A percentile compares a stretch with the other conserved stretches of the same genome.
Evolutionary conservation across 2,797 vertebrate species (phyloP).

Genomic region (Dendrocincla fuliginosa): DNA sequence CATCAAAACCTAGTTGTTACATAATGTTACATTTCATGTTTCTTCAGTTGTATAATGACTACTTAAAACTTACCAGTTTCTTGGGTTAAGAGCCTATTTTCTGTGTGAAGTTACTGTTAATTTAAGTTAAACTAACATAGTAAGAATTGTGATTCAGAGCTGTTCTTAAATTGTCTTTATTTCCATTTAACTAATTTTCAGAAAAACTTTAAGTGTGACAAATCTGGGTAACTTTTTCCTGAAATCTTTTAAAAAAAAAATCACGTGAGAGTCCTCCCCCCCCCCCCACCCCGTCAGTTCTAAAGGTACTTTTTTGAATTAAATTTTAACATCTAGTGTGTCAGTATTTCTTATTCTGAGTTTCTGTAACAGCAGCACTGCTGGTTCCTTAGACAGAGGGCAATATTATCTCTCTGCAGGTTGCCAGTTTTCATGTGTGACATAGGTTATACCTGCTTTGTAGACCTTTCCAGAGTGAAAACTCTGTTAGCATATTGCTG

Average conservation of each 20-base stretch:
- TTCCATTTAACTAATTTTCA: background rate
- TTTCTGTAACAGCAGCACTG: background rate
- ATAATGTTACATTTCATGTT: background rate
- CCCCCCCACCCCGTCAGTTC: fast-evolving
- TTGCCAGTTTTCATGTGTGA: background rate
- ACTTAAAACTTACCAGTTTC: background rate
- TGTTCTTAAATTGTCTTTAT: background rate
- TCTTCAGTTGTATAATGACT: background rate
- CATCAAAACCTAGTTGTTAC: background rate
- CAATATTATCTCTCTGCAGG: background rate
- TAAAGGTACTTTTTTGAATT: background rate
- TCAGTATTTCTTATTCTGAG: background rate
- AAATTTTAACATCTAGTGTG: background rate
- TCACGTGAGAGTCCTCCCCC: fast-evolving
- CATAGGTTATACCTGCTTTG: background rate
- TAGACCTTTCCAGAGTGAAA: background rate
- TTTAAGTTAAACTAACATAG: background rate
- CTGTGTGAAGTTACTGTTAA: background rate
- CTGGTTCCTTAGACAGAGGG: background rate
- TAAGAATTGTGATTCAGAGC: background rate
- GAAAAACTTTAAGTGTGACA: background rate
- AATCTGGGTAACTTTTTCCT: background rate
- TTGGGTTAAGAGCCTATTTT: background rate
- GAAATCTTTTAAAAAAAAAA: background rate
- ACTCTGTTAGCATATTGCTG: background rate